Conservation (phyloP, 2,888 invertebrate species). For the Drosophila subsilvestris region DNA sequence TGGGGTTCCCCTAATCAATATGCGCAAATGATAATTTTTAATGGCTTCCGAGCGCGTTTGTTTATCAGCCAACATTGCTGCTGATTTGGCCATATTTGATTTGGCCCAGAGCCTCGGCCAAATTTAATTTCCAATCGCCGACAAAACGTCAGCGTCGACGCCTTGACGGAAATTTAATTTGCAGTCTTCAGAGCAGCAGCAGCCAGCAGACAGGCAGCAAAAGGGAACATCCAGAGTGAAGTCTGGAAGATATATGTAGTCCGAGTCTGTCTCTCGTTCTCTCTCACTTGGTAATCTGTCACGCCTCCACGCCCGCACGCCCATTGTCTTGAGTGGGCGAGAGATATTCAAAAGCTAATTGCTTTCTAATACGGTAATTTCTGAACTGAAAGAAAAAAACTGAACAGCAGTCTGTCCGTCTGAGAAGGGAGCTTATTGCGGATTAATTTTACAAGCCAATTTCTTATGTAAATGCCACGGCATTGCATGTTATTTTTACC, state of each 20-base stretch:
- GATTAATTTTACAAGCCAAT: slow-evolving; percentile 83
- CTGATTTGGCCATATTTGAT: slow-evolving; percentile 75
- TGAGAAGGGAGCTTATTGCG: slow-evolving; percentile 77
- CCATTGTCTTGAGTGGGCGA: slow-evolving; percentile 54
- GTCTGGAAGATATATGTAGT: slow-evolving; percentile 7
- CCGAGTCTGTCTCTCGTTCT: not conserved
- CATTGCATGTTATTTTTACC: slow-evolving; percentile 63
- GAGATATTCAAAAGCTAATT: slow-evolving; percentile 79
- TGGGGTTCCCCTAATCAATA: slow-evolving; percentile 66
- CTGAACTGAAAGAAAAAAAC: not conserved
- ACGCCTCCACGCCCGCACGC: slow-evolving; percentile 25
- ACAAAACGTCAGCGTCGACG: slow-evolving; percentile 47
- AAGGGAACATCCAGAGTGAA: not conserved
- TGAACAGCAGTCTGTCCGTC: slow-evolving; percentile 51
- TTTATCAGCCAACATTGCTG: slow-evolving; percentile 75
- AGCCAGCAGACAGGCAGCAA: slow-evolving; percentile 10
- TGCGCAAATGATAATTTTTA: slow-evolving; percentile 81
- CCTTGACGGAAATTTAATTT: slow-evolving; percentile 79
- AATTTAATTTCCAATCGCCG: slow-evolving; percentile 71
- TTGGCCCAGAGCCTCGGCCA: slow-evolving; percentile 54
- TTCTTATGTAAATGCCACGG: slow-evolving; percentile 81
- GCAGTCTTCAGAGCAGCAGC: slow-evolving; percentile 45
- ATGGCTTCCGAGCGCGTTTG: slow-evolving; percentile 80
- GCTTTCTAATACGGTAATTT: slow-evolving; percentile 82
- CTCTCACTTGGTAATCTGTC: slow-evolving; percentile 11